A percentile compares a stretch with the other conserved stretches of the same genome.
These are phyloP conservation scores for Bombus balteatus DNA, from an alignment of 1,140 invertebrate genomes.

Conservation along the genomic window DNA sequence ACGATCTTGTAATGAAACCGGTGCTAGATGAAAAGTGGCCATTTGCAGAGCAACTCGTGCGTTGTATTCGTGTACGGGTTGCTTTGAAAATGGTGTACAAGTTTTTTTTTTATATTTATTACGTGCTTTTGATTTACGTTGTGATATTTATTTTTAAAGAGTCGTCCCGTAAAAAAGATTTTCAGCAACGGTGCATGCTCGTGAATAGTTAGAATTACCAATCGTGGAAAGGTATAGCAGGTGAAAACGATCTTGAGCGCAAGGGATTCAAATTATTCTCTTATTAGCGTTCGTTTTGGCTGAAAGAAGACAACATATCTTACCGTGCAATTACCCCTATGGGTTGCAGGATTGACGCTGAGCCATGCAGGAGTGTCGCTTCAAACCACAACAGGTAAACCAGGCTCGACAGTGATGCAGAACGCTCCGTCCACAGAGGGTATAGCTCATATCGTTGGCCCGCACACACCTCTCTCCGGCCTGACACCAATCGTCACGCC, in stretches of 20 bases:
- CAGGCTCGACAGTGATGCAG: conserved; percentile 76
- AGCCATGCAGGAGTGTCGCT: conserved; percentile 80
- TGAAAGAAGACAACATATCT: not conserved
- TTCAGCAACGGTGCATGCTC: no score
- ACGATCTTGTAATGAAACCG: conserved; percentile 62
- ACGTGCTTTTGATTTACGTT: not conserved
- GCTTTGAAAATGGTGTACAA: conserved; percentile 67
- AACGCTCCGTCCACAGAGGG: conserved; percentile 79
- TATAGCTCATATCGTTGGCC: conserved; percentile 81
- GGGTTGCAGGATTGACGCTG: conserved; percentile 77
- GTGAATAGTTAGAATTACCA: no score
- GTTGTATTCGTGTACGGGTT: not conserved
- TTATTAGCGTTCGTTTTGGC: no score
- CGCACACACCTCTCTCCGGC: conserved; percentile 78
- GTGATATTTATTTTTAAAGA: not conserved
- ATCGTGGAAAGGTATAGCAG: no score
- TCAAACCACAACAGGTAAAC: conserved; percentile 73
- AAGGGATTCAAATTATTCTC: no score
- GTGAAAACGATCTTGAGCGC: no score
- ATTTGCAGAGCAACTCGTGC: conserved; percentile 59
- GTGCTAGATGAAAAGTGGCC: conserved; percentile 60
- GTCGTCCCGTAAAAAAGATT: no score
- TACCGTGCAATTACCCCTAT: not conserved
- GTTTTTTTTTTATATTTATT: not conserved
- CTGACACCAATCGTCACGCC: conserved; percentile 81